A percentile compares a stretch with the other conserved stretches of the same genome.
Evolutionary conservation across 2,113 vertebrate genomes (phyloP).

Genomic region (Anolis sagrei): DNA sequence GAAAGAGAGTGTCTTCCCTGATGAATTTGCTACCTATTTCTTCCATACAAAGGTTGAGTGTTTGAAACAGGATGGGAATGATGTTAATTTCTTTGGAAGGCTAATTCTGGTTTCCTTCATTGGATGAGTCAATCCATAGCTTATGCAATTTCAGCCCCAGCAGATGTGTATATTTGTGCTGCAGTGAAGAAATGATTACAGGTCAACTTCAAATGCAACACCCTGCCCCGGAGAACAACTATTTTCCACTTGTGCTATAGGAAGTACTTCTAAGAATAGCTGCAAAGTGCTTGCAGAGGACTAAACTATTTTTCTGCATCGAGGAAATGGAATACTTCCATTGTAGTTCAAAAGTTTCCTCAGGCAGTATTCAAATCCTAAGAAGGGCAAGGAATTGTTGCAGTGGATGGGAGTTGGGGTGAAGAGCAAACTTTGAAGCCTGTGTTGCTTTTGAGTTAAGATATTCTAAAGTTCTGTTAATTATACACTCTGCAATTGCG

Average conservation of each 20-base stretch:
- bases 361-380: conserved; percentile 10
- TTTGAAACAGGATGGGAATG: background rate
- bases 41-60: background rate
- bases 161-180: background rate
- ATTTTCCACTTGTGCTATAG: conserved; percentile 11
- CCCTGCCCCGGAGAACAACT: conserved; percentile 13
- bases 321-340: background rate
- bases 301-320: background rate
- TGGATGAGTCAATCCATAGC: background rate
- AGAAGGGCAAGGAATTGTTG: background rate
- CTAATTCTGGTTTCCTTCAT: background rate
- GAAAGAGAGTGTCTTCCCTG: background rate
- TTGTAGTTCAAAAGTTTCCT: conserved; percentile 1
- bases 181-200: conserved; percentile 3
- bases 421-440: background rate
- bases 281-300: conserved; percentile 21
- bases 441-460: background rate
- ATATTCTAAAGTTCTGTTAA: conserved; percentile 2
- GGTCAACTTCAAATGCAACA: conserved; percentile 18
- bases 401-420: no score
- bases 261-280: conserved; percentile 27
- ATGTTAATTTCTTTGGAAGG: conserved; percentile 1
- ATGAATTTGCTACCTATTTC: background rate
- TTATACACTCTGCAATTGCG: background rate
- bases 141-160: conserved; percentile 1